A percentile compares a stretch with the other conserved stretches of the same genome.
Conservation (phyloP, 1,140 invertebrate genomes). For the Lordiphosa mommai region DNA sequence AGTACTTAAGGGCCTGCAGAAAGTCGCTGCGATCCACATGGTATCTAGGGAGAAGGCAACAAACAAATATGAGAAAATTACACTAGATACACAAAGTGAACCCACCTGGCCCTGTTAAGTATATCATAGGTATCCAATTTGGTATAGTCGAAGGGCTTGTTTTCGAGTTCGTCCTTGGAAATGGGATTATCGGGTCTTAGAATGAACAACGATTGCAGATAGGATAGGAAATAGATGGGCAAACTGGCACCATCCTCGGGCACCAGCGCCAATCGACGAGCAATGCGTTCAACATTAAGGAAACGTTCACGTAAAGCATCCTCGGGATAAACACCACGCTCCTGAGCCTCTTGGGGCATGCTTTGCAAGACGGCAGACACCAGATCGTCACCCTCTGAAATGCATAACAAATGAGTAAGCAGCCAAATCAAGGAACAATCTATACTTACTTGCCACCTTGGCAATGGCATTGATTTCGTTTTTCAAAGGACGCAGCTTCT, state of each 20-base stretch:
- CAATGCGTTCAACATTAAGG: constrained; percentile 86
- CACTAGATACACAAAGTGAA: neutral
- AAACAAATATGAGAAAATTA: neutral
- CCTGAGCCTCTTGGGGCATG: constrained; percentile 88
- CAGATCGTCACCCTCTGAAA: constrained; percentile 83
- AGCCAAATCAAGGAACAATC: constrained; percentile 40
- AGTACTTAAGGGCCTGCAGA: constrained; percentile 90
- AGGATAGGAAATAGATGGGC: constrained; percentile 92
- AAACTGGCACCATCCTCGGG: constrained; percentile 90
- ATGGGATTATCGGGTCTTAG: constrained; percentile 85
- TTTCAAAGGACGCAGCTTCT: constrained; percentile 86
- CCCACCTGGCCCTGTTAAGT: constrained; percentile 89
- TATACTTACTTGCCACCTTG: constrained; percentile 83
- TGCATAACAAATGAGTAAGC: neutral
- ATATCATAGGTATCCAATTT: constrained; percentile 92
- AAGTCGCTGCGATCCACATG: constrained; percentile 93
- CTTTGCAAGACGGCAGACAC: constrained; percentile 87
- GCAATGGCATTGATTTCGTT: constrained; percentile 86
- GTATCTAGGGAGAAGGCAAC: constrained; percentile 82
- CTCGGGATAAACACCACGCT: constrained; percentile 92
- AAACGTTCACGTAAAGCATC: constrained; percentile 92
- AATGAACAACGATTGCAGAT: constrained; percentile 88
- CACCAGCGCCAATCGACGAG: constrained; percentile 89
- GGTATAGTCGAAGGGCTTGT: constrained; percentile 85
- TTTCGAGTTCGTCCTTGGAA: constrained; percentile 85